Evolutionary conservation across 2,797 vertebrate genomes (phyloP), one percentile per base, ranked within the genome.

Genomic region (Artibeus jamaicensis): DNA sequence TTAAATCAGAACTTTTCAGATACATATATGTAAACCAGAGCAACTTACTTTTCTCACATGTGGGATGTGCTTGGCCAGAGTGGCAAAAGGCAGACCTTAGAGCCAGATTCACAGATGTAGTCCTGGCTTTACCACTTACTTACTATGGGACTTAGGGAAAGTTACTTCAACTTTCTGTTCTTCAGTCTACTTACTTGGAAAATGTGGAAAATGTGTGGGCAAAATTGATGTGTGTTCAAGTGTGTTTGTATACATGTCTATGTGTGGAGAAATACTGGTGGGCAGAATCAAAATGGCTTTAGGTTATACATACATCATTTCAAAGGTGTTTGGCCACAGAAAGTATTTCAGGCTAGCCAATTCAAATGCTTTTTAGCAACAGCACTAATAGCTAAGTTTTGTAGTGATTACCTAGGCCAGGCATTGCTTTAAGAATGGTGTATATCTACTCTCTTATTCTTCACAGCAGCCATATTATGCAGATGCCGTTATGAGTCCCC

Each of bases 131-230:
- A 59, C 29, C 68, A 53, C 46, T 90, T 55, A 55, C 3, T 70
- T 48, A 1, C 77, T 67, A 4, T 76, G 65, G 37, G 21, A 57
- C 55, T 65, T 84, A 55, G 65, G 24, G n/a, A 91, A 50, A 67
- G 16, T 44, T 79, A 32, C 14, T 48, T 74, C 21, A 67, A 74
- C 88, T 91, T 89, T 70, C 50, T 93, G 62, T 59, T 57, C 32
- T 86, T 93, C 5, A 26, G 9, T 90, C 90, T 50, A 29, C 50
- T 87, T 90, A 57, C 44, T 91, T 94, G 68, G 71, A 59, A 95
- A 88, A 42, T 42, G 2, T 18, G 4, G 3, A 32, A 87, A 77
- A 70, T 4, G 15, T 76, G 15, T 19, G 7, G 9, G 11, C 32
- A 71, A 91, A 85, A 59, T 26, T 2, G 48, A 5, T 34, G 2